phyloP scores from a whole-genome alignment of 2,113 vertebrate genomes.

The Rhinoderma darwinii region DNA sequence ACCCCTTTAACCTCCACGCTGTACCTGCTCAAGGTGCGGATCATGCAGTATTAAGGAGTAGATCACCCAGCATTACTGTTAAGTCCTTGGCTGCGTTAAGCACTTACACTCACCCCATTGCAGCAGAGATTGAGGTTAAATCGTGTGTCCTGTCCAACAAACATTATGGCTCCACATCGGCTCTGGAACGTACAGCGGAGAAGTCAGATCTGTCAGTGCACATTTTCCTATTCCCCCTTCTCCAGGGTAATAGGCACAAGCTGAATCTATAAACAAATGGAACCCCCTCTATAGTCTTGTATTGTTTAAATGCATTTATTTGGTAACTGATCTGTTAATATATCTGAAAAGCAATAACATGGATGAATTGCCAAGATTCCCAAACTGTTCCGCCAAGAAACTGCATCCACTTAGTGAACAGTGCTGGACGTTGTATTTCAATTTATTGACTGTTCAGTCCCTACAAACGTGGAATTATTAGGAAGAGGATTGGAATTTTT shows the following conservation, averaged over 20 bases:
- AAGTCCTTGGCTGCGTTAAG: not conserved
- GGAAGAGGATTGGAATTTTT: not conserved
- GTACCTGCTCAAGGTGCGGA: not conserved
- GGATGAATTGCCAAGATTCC: slow-evolving; percentile 15
- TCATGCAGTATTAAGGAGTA: not conserved
- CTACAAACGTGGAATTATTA: not conserved
- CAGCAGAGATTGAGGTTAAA: slow-evolving; percentile 1
- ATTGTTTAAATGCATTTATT: slow-evolving; percentile 56
- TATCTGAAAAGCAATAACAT: slow-evolving; percentile 29
- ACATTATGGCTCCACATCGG: not conserved
- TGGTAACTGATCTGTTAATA: slow-evolving; percentile 24
- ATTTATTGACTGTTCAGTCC: not conserved
- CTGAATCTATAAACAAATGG: not conserved
- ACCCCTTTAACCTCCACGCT: not conserved
- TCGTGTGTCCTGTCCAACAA: not conserved
- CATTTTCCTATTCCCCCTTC: not conserved
- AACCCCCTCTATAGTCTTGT: not conserved
- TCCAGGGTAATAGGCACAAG: not conserved
- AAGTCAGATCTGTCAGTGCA: slow-evolving; percentile 9
- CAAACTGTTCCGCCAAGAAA: not conserved
- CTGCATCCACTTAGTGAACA: slow-evolving; percentile 40
- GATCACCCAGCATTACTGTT: not conserved
- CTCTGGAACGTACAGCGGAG: not conserved
- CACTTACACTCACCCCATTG: not conserved
- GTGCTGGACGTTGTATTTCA: not conserved